Percentiles rank a stretch among this genome's conserved stretches.
phyloP scores from a whole-genome alignment of 2,113 vertebrate genomes.

The Motacilla tschutschensis region DNA sequence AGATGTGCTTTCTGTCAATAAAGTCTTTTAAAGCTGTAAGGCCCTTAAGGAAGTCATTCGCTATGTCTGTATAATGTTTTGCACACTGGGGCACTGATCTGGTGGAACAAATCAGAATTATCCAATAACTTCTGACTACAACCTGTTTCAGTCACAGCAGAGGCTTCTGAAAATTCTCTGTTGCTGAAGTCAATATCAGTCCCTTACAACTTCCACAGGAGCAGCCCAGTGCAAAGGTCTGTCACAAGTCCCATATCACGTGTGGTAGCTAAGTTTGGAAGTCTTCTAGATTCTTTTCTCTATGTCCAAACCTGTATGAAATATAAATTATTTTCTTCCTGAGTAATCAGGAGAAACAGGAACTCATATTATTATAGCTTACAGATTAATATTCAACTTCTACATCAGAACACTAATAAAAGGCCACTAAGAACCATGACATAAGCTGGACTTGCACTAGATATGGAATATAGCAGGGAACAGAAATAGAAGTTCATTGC shows the following conservation, averaged over 20 bases:
- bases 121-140: neutral
- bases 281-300: neutral
- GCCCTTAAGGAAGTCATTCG: neutral
- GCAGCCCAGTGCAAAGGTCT: neutral
- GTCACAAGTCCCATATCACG: neutral
- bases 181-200: neutral
- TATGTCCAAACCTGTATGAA: neutral
- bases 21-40: constrained; percentile 3
- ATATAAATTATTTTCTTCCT: neutral
- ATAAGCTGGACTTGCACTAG: neutral
- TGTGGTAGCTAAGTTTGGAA: neutral
- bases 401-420: neutral
- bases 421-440: neutral
- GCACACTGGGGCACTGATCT: neutral
- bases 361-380: neutral
- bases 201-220: neutral
- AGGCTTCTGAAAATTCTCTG: neutral
- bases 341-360: neutral
- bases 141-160: neutral
- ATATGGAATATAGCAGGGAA: neutral
- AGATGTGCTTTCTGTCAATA: neutral
- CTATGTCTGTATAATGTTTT: neutral
- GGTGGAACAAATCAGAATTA: constrained; percentile 7
- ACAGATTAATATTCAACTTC: neutral
- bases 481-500: neutral